These are phyloP conservation scores for Orussus abietinus DNA, from an alignment of 1,140 invertebrate genomes.

Conservation along the genomic window DNA sequence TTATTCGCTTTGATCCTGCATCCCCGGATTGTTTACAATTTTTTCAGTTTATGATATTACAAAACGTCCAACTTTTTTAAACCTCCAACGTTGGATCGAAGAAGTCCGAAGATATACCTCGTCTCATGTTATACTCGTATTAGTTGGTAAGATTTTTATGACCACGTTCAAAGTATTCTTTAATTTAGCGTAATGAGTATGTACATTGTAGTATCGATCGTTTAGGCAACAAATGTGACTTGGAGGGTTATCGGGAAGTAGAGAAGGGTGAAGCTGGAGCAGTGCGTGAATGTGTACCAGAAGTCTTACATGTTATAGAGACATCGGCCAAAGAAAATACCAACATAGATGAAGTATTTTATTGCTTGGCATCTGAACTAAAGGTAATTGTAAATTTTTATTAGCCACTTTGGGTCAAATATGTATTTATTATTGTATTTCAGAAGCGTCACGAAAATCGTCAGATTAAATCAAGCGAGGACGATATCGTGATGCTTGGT, in stretches of 20 bases:
- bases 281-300: conserved; percentile 78
- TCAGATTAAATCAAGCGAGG: conserved; percentile 56
- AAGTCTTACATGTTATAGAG: conserved; percentile 81
- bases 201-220: too few relatives aligned
- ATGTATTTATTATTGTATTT: conserved; percentile 32
- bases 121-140: conserved; percentile 80
- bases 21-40: conserved; percentile 12
- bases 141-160: conserved; percentile 68
- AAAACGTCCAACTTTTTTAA: conserved; percentile 84
- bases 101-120: conserved; percentile 91
- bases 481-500: conserved; percentile 60
- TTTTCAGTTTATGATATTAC: conserved; percentile 90
- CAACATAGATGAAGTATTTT: conserved; percentile 89
- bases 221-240: conserved; percentile 82
- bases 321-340: conserved; percentile 92
- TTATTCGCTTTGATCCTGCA: conserved; percentile 12
- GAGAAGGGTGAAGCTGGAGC: conserved; percentile 78
- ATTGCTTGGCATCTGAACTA: conserved; percentile 81
- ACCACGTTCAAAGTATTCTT: neutral
- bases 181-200: too few relatives aligned
- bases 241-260: conserved; percentile 77
- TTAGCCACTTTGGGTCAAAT: conserved; percentile 9
- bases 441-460: conserved; percentile 65
- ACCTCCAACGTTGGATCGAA: conserved; percentile 88
- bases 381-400: conserved; percentile 58